Evolutionary conservation across 2,113 vertebrate species (phyloP).

Genomic region (Apodemus speciosus): DNA sequence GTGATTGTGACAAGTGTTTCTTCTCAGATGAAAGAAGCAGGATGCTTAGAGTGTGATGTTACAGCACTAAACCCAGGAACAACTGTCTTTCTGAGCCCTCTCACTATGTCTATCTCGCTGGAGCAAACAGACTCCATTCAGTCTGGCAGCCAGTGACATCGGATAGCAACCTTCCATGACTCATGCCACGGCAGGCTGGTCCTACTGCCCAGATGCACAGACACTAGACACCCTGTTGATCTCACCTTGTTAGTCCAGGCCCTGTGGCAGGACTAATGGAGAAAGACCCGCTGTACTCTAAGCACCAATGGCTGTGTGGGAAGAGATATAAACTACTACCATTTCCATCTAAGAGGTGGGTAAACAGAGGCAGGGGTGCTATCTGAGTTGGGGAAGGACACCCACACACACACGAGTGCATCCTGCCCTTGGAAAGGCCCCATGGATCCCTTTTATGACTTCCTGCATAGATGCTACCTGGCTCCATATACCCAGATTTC

Average conservation of each 20-base stretch:
- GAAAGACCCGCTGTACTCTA: background rate
- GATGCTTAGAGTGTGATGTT: too few relatives aligned
- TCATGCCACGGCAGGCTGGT: background rate
- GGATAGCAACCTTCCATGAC: too few relatives aligned
- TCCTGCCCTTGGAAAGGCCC: background rate
- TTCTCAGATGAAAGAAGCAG: background rate
- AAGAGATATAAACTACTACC: background rate
- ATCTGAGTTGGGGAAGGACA: background rate
- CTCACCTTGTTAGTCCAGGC: too few relatives aligned
- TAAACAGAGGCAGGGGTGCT: background rate
- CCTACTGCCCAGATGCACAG: background rate
- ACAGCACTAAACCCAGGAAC: too few relatives aligned
- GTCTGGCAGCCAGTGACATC: too few relatives aligned
- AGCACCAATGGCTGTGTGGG: background rate
- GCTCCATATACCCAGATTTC: background rate
- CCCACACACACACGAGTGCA: too few relatives aligned
- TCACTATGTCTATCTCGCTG: too few relatives aligned
- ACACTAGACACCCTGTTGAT: too few relatives aligned
- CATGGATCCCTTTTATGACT: background rate
- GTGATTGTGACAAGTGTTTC: background rate
- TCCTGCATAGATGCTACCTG: background rate
- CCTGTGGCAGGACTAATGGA: fast-evolving
- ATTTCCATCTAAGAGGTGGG: background rate
- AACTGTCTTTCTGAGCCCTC: too few relatives aligned
- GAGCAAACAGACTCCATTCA: too few relatives aligned